Conservation (phyloP, 2,113 vertebrate genomes). For the Holacanthus passer region DNA sequence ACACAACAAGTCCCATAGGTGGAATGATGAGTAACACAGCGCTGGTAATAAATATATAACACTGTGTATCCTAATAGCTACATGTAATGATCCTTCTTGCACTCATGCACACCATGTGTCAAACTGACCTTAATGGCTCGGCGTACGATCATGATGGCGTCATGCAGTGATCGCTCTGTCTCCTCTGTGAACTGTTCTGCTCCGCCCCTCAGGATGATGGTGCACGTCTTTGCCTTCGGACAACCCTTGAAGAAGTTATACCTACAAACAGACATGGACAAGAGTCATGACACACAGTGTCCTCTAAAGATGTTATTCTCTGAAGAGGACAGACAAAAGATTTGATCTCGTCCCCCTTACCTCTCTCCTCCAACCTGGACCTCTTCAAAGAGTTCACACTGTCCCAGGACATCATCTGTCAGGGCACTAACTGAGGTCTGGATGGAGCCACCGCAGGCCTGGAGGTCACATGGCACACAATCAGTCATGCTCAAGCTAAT, state of each 20-base stretch:
- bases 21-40: not conserved
- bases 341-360: conserved; percentile 69
- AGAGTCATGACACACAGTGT: no score
- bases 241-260: conserved; percentile 98
- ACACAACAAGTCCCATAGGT: not conserved
- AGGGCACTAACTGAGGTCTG: conserved; percentile 93
- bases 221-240: conserved; percentile 95
- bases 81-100: not conserved
- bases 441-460: conserved; percentile 98
- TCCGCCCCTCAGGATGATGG: conserved; percentile 94
- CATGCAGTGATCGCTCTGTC: conserved; percentile 96
- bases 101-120: not conserved
- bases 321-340: not conserved
- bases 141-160: conserved; percentile 99
- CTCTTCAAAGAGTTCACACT: conserved; percentile 95
- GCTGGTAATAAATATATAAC: not conserved
- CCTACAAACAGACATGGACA: no score
- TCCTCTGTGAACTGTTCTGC: conserved; percentile 99
- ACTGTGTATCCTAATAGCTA: not conserved
- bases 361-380: conserved; percentile 96
- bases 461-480: conserved; percentile 38
- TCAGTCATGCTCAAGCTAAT: not conserved
- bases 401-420: conserved; percentile 90
- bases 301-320: not conserved
- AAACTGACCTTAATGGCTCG: conserved; percentile 94